Percentiles rank a stretch among this genome's conserved stretches.
Conservation (phyloP, 2,888 invertebrate species). For the Drosophila neotestacea region DNA sequence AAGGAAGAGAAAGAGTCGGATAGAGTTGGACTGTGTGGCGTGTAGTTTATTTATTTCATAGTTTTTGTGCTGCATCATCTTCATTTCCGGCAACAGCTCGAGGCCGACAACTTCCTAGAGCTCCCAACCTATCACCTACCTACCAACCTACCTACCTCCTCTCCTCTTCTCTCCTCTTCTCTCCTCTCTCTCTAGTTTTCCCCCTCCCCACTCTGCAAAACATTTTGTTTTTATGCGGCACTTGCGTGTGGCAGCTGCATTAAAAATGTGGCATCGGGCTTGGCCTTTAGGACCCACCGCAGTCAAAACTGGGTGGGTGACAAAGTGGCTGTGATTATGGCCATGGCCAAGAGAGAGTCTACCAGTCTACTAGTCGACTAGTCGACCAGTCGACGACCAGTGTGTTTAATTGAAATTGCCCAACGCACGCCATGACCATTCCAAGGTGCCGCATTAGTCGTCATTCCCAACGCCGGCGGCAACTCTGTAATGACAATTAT, state of each 20-base stretch:
- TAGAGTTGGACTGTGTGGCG: constrained; percentile 31
- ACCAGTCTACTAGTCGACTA: neutral
- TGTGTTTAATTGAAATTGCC: constrained; percentile 78
- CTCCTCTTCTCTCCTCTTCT: neutral
- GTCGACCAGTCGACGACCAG: constrained; percentile 1
- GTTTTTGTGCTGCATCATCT: constrained; percentile 81
- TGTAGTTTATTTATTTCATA: constrained; percentile 78
- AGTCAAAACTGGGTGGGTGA: constrained; percentile 74
- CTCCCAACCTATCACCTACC: too few relatives aligned
- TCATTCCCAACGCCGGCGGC: constrained; percentile 61
- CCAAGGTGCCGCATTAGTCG: constrained; percentile 80
- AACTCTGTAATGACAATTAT: constrained; percentile 69
- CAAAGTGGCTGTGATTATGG: constrained; percentile 77
- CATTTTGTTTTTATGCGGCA: constrained; percentile 76
- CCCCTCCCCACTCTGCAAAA: constrained; percentile 30
- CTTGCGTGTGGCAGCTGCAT: constrained; percentile 79
- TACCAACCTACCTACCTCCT: neutral
- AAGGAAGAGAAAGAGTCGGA: neutral
- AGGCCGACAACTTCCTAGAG: constrained; percentile 64
- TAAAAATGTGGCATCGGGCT: constrained; percentile 45
- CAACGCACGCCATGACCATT: constrained; percentile 78
- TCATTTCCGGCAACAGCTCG: constrained; percentile 78
- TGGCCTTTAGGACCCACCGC: constrained; percentile 48
- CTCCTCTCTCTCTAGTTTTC: too few relatives aligned
- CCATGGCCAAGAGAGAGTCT: constrained; percentile 42